Evolutionary conservation across 2,888 invertebrate genomes (phyloP).

Genomic region (Leuctra nigra): DNA sequence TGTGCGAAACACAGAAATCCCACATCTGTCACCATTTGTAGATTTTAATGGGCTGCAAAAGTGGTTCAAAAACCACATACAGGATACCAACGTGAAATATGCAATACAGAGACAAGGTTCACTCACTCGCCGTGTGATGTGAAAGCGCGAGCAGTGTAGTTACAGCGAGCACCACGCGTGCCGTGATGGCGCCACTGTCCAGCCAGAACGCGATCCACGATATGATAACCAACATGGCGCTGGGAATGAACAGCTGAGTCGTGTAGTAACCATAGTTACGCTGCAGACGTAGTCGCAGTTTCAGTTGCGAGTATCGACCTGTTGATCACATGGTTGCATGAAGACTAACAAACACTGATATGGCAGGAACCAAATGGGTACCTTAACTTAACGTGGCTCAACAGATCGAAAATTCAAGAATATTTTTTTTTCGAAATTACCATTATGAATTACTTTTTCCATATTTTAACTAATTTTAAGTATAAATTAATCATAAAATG

Average conservation of each 20-base stretch:
- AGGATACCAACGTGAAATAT: background rate
- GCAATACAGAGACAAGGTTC: background rate
- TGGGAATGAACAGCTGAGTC: conserved; percentile 51
- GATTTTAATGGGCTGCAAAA: background rate
- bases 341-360: too few relatives aligned
- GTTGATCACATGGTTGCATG: too few relatives aligned
- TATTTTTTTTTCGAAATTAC: too few relatives aligned
- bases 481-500: too few relatives aligned
- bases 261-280: conserved; percentile 52
- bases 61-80: background rate
- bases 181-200: conserved; percentile 42
- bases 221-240: conserved; percentile 46
- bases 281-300: conserved; percentile 45
- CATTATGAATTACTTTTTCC: too few relatives aligned
- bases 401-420: too few relatives aligned
- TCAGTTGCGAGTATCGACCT: conserved; percentile 50
- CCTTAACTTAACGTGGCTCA: too few relatives aligned
- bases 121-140: background rate
- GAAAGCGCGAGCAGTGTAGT: conserved; percentile 41
- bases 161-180: conserved; percentile 43
- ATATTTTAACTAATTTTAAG: too few relatives aligned
- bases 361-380: too few relatives aligned
- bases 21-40: too few relatives aligned
- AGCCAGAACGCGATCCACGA: conserved; percentile 44
- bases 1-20: background rate